Evolutionary conservation across 2,888 invertebrate species (phyloP), one percentile per base, ranked within the genome.

Genomic region (Pollenia labialis): DNA sequence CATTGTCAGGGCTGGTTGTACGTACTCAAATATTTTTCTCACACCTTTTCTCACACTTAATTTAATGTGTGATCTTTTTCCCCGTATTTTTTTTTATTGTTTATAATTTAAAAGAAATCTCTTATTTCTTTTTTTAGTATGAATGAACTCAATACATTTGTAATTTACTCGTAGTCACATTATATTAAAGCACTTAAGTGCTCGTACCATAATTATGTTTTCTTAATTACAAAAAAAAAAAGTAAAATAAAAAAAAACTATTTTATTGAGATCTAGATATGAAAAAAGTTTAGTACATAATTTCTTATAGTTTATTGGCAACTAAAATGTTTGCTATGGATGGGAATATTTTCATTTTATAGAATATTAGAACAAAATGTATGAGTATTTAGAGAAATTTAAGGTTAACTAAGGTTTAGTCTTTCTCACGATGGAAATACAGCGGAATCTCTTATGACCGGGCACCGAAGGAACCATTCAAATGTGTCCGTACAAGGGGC

Each of bases 91-190:
- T 72, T 32, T 48, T 9, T 50, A 18, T 50, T 62, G 9, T 71
- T 54, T 52, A 1, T 74, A 11, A 32, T 50, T 72, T 42, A 50
- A 66, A 64, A 62, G 40, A 71, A 23, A 8, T 54, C 40, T 54
- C 16, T 48, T 48, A 58, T 72, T 72, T 87, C 64, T 44, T 84
- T 72, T 71, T 84, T 52, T 66, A 23, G 44, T 80, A 71, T 71
- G 52, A 84, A 76, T 87, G 87, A 68, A 72, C 87, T 81, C 81
- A 87, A 84, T 87, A 62, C 87, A 87, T 84, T 52, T 62, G 72
- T 84, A 71, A 86, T 81, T 68, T 44, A 68, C 64, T 81, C 40
- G 2, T 32, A 32, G 32, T 48, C 48, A 54, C 16, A 14, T n/a
- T 6, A 18, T 4, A 11, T 77, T 14, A 12, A 23, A n/a, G 1